Conservation (phyloP, 2,888 invertebrate genomes). For the Sinodicranocentrus sp. region DNA sequence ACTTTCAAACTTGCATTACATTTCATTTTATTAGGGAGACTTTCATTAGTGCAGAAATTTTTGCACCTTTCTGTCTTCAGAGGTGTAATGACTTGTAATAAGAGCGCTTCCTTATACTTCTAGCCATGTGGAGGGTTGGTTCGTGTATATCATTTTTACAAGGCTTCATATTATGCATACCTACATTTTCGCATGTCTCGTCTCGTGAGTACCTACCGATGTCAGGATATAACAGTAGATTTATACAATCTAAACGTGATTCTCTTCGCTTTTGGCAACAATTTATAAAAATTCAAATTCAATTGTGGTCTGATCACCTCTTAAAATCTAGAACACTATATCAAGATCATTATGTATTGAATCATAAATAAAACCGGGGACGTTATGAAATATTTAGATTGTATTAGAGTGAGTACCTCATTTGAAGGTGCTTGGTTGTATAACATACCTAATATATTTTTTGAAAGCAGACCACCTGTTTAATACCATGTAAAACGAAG, state of each 20-base stretch:
- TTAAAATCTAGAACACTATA: conserved; percentile 30
- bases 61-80: background rate
- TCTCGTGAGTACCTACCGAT: too few relatives aligned
- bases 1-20: conserved; percentile 34
- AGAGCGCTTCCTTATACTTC: background rate
- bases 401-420: background rate
- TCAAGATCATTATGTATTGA: conserved; percentile 34
- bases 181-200: too few relatives aligned
- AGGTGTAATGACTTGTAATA: conserved; percentile 10
- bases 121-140: background rate
- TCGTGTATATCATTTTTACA: too few relatives aligned
- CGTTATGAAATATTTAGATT: conserved; percentile 27
- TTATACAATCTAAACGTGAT: too few relatives aligned
- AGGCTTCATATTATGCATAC: too few relatives aligned
- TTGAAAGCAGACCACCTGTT: conserved; percentile 12
- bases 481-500: background rate
- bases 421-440: background rate
- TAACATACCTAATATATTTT: too few relatives aligned
- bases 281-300: conserved; percentile 22
- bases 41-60: conserved; percentile 36
- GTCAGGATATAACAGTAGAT: too few relatives aligned
- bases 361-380: conserved; percentile 27
- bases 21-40: conserved; percentile 22
- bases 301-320: conserved; percentile 19
- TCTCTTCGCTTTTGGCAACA: conserved; percentile 33